A percentile compares a stretch with the other conserved stretches of the same genome.
These are phyloP conservation scores for Oryzias dopingdopingensis DNA, from an alignment of 2,797 vertebrate species.

Conservation along the genomic window DNA sequence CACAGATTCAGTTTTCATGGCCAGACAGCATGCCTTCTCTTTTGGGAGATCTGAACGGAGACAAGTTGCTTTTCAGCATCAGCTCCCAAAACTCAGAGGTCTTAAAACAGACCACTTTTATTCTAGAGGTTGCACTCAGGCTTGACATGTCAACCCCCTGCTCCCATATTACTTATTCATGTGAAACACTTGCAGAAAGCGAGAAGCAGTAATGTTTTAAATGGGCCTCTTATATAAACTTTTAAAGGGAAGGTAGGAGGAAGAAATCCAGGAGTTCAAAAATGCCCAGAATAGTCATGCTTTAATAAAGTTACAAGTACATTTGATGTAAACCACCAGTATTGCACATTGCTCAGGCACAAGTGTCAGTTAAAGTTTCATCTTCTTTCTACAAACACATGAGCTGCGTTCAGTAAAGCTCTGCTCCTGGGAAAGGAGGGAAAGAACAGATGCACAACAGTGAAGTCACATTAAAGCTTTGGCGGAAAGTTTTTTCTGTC, in stretches of 20 bases:
- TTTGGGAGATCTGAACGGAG: conserved; percentile 34
- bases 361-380: conserved; percentile 65
- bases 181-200: conserved; percentile 25
- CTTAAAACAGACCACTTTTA: conserved; percentile 48
- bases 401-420: conserved; percentile 67
- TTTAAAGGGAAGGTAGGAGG: not conserved
- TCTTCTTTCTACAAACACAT: conserved; percentile 61
- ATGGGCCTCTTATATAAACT: conserved; percentile 16
- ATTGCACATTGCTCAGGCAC: conserved; percentile 84
- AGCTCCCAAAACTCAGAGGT: conserved; percentile 37
- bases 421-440: conserved; percentile 34
- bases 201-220: not conserved
- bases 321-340: conserved; percentile 73
- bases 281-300: conserved; percentile 69
- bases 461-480: conserved; percentile 75
- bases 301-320: conserved; percentile 81
- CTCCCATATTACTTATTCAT: conserved; percentile 41
- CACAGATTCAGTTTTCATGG: too few relatives aligned
- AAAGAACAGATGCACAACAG: conserved; percentile 48
- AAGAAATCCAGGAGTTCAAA: conserved; percentile 7
- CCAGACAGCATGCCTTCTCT: conserved; percentile 24
- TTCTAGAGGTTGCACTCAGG: conserved; percentile 22
- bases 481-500: conserved; percentile 66
- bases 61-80: conserved; percentile 50
- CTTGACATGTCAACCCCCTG: not conserved